phyloP scores from a whole-genome alignment of 2,113 vertebrate genomes.

The Calonectris borealis region DNA sequence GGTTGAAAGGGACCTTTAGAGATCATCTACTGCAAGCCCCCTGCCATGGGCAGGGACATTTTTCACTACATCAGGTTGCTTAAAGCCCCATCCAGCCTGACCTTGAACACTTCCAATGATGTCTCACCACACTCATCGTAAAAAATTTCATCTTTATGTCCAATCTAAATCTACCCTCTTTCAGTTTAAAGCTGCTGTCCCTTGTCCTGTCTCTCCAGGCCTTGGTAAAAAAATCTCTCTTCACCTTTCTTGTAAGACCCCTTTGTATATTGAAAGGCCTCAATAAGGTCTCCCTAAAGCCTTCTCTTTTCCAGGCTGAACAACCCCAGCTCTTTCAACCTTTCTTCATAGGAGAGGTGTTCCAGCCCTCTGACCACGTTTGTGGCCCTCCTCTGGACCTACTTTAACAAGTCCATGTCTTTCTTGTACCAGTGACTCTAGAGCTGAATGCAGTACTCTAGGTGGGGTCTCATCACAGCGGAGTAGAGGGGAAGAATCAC shows the following conservation, averaged over 20 bases:
- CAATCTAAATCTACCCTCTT: background rate
- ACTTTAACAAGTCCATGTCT: too few species aligned
- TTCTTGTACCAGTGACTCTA: too few species aligned
- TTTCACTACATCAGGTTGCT: background rate
- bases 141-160: background rate
- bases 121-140: background rate
- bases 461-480: background rate
- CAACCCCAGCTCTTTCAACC: background rate
- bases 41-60: background rate
- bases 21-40: background rate
- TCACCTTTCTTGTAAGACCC: background rate
- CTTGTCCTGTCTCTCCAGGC: too few species aligned
- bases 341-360: background rate
- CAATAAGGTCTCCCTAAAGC: background rate
- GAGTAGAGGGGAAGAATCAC: background rate
- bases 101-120: background rate
- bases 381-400: background rate
- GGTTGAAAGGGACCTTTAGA: background rate
- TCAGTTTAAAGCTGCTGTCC: too few species aligned
- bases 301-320: background rate
- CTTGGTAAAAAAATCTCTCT: background rate
- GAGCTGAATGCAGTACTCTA: background rate
- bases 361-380: background rate
- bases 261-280: background rate
- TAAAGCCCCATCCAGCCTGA: background rate